These are phyloP conservation scores for Camelus bactrianus DNA, from an alignment of 2,113 vertebrate species.

Conservation along the genomic window DNA sequence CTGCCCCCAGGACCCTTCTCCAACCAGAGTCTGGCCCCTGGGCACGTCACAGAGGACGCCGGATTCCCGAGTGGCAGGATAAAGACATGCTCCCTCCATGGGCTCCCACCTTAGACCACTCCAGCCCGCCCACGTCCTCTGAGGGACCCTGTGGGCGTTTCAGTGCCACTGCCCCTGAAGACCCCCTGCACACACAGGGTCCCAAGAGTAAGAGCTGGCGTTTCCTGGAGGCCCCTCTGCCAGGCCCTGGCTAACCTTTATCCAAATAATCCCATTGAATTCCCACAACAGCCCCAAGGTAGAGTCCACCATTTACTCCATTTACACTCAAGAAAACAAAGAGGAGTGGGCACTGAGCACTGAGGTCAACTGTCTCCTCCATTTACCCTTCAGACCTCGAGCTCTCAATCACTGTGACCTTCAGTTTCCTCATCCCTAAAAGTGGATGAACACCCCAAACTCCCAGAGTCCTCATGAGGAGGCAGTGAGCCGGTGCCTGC, in stretches of 20 bases:
- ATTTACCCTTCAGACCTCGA: not conserved
- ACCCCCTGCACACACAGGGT: not conserved
- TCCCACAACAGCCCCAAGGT: not conserved
- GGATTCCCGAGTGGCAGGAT: fast-evolving
- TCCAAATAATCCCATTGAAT: not conserved
- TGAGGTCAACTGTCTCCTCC: not conserved
- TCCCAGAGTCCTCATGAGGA: not conserved
- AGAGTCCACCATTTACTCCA: not conserved
- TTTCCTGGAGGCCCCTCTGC: not conserved
- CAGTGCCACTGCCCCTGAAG: not conserved
- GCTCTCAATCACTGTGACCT: not conserved
- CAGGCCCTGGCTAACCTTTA: not conserved
- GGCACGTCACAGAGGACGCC: not conserved
- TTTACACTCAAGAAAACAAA: not conserved
- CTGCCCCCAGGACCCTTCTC: not conserved
- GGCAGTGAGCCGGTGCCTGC: not conserved
- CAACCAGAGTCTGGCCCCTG: not conserved
- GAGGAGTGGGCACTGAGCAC: not conserved
- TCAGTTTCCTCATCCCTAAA: not conserved
- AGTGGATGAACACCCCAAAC: not conserved
- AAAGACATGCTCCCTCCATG: not conserved
- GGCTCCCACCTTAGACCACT: not conserved
- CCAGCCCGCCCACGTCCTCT: not conserved
- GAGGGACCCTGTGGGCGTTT: not conserved
- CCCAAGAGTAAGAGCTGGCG: not conserved